Evolutionary conservation across 2,888 invertebrate species (phyloP).

Genomic region (Rhorus exstirpatorius): DNA sequence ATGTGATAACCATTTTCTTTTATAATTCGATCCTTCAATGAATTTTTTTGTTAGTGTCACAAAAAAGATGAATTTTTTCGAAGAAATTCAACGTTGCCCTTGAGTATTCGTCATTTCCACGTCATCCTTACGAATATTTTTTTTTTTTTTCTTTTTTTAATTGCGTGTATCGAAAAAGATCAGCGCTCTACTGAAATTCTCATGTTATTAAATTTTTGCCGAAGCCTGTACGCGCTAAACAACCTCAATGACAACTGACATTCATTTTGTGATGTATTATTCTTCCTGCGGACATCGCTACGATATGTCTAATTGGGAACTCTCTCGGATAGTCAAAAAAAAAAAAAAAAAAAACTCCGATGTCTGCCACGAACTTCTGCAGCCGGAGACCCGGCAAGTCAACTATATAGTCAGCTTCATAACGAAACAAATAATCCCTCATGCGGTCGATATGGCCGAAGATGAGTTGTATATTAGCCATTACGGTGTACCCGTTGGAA

Average conservation of each 20-base stretch:
- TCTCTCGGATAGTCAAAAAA: constrained; percentile 17
- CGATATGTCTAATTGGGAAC: constrained; percentile 39
- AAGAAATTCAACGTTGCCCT: too few species aligned
- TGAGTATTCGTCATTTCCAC: too few species aligned
- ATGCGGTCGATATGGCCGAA: constrained; percentile 50
- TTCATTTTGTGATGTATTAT: constrained; percentile 32
- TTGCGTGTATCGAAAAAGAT: neutral
- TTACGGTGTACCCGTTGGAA: constrained; percentile 70
- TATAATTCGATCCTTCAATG: too few species aligned
- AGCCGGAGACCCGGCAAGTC: constrained; percentile 6
- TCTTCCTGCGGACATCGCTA: neutral
- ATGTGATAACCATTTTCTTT: too few species aligned
- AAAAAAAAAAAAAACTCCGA: constrained; percentile 30
- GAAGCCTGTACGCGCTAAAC: constrained; percentile 7
- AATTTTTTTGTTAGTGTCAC: too few species aligned
- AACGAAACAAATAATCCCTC: constrained; percentile 49
- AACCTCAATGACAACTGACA: constrained; percentile 11
- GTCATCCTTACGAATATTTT: too few species aligned
- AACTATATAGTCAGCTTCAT: constrained; percentile 11
- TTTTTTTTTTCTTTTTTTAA: too few species aligned
- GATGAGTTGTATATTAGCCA: constrained; percentile 66
- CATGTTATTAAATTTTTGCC: neutral
- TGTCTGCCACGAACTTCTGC: neutral
- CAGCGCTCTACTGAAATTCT: neutral
- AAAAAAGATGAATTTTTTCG: too few species aligned